Evolutionary conservation across 2,113 vertebrate genomes (phyloP).

Genomic region (Xenopus borealis): DNA sequence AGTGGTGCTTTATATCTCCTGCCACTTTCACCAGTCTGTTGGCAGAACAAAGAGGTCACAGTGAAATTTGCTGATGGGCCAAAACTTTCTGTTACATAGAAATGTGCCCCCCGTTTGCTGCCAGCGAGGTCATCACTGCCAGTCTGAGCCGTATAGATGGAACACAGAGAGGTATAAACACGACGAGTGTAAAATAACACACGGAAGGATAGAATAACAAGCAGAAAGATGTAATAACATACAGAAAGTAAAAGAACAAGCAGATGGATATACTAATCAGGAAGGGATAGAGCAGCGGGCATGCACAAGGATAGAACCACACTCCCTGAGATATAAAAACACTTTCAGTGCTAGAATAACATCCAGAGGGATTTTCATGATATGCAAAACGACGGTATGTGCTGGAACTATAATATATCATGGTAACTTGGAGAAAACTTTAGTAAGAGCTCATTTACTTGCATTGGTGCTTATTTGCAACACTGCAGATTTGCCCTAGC

Average conservation of each 20-base stretch:
- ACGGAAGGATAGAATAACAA: background rate
- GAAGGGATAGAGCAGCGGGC: background rate
- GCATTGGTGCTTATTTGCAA: no score
- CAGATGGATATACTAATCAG: background rate
- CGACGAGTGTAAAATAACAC: background rate
- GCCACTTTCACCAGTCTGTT: background rate
- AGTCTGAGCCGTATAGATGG: background rate
- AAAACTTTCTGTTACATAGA: background rate
- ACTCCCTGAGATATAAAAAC: background rate
- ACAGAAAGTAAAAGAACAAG: background rate
- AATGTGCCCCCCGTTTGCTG: no score
- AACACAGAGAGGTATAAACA: background rate
- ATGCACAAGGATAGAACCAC: background rate
- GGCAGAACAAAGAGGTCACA: slow-evolving; percentile 1
- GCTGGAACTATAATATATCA: no score
- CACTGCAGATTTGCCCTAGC: no score
- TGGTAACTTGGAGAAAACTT: no score
- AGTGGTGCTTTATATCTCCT: background rate
- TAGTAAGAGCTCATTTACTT: no score
- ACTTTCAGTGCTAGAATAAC: background rate
- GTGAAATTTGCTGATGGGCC: background rate
- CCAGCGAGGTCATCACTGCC: no score
- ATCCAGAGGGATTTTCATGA: no score
- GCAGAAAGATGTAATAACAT: background rate
- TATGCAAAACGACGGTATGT: no score